Evolutionary conservation across 2,797 vertebrate genomes (phyloP), one percentile per base, ranked within the genome.

Genomic region (Myripristis murdjan): DNA sequence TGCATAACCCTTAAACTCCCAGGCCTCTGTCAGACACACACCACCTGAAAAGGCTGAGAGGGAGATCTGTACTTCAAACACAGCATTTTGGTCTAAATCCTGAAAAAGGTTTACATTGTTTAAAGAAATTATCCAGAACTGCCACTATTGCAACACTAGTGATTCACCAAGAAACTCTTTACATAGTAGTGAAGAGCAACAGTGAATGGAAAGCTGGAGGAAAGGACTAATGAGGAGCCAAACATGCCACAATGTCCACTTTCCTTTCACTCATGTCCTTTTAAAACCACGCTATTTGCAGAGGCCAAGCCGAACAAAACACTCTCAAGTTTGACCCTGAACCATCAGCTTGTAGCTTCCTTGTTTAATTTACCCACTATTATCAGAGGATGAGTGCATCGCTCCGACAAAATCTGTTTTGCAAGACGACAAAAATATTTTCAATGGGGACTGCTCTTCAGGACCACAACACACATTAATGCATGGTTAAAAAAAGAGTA

Each of bases 221-320:
- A 58, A 70, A 33, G 63, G 51, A 33, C 7, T n/a, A 48, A 33
- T 35, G 20, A 75, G 60, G 43, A 62, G 70, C 35, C 54, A 49
- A 74, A 74, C 18, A 48, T 39, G 70, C 43, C 51, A 35, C 39
- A 24, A 2, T 24, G 20, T 54, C 28, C 41, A 18, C 52, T 71
- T 60, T 41, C 37, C 23, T 47, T 70, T 57, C 54, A 63, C 67
- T 78, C 58, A 61, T 44, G 28, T 10, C 1, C 31, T 5, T 15
- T 20, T 39, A 56, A 15, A 31, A 31, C 12, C 8, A 1, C 0
- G 33, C 28, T 46, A 15, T 73, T 53, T 57, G 37, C 12, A 49
- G 46, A 52, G 67, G 33, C 67, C 23, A 53, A 73, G 41, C 47
- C n/a, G 10, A 41, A 26, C 69, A 56, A 5, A 23, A 33, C 46